phyloP scores from a whole-genome alignment of 1,140 invertebrate species.

The Lepidotrigona ventralis region DNA sequence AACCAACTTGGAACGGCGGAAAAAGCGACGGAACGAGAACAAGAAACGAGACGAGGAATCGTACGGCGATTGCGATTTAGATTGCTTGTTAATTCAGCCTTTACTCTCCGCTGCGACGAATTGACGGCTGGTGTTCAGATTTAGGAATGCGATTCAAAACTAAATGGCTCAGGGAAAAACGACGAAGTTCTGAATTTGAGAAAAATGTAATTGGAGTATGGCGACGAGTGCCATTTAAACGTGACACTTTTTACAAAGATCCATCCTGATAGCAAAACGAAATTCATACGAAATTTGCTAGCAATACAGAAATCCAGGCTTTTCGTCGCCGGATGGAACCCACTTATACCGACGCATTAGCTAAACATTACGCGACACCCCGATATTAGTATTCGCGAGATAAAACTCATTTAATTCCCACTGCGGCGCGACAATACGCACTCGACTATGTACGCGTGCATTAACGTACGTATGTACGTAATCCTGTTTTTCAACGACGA shows the following conservation, averaged over 20 bases:
- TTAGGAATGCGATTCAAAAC: not conserved
- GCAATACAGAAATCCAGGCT: not conserved
- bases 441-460: constrained; percentile 21
- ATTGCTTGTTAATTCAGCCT: not conserved
- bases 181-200: not conserved
- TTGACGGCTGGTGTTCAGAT: not conserved
- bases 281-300: not conserved
- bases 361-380: not conserved
- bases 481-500: constrained; percentile 44
- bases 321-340: not conserved
- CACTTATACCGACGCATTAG: not conserved
- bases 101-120: not conserved
- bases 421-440: constrained; percentile 12
- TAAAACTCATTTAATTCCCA: constrained; percentile 33
- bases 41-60: not conserved
- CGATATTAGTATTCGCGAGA: constrained; percentile 19
- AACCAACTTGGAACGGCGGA: not conserved
- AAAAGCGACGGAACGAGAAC: constrained; percentile 4
- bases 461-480: constrained; percentile 36
- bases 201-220: not conserved
- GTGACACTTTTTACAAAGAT: not conserved
- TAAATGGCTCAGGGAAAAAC: not conserved
- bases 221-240: too few relatives aligned
- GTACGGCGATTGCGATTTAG: not conserved
- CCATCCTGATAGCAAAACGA: not conserved